Evolutionary conservation across 35 echinoderm and acorn worm species (phyloP).

Genomic region (Stichopus chloronotus): DNA sequence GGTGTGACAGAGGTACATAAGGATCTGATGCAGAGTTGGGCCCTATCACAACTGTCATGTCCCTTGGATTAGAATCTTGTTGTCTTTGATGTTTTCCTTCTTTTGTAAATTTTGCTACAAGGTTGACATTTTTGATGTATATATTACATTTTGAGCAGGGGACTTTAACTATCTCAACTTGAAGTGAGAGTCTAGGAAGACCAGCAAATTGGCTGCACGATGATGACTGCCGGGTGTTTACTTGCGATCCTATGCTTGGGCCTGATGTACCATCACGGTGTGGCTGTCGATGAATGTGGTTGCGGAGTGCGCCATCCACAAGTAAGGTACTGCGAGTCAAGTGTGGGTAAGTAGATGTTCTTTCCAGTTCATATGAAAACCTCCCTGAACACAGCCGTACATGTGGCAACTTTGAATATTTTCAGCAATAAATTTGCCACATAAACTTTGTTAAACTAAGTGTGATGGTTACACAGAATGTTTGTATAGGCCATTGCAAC

Average conservation of each 20-base stretch:
- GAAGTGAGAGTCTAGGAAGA: background rate
- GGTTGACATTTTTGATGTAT: background rate
- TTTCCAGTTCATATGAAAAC: no score
- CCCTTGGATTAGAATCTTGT: background rate
- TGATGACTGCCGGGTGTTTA: background rate
- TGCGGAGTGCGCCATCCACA: slow-evolving; percentile 22
- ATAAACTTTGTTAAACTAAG: no score
- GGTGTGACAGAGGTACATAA: background rate
- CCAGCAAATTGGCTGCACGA: background rate
- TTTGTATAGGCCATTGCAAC: no score
- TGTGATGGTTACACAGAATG: no score
- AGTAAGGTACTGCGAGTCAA: background rate
- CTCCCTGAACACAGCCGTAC: no score
- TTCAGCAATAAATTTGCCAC: no score
- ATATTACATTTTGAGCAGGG: background rate
- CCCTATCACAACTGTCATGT: background rate
- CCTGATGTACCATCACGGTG: background rate
- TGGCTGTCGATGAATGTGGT: slow-evolving; percentile 29
- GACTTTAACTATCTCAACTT: no score
- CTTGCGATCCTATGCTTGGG: background rate
- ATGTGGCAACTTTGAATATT: no score
- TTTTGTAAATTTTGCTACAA: background rate
- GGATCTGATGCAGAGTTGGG: background rate
- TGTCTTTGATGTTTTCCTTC: background rate
- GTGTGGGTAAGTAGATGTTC: background rate